These are phyloP conservation scores for Equus przewalskii DNA, from an alignment of 2,113 vertebrate genomes.

Conservation along the genomic window DNA sequence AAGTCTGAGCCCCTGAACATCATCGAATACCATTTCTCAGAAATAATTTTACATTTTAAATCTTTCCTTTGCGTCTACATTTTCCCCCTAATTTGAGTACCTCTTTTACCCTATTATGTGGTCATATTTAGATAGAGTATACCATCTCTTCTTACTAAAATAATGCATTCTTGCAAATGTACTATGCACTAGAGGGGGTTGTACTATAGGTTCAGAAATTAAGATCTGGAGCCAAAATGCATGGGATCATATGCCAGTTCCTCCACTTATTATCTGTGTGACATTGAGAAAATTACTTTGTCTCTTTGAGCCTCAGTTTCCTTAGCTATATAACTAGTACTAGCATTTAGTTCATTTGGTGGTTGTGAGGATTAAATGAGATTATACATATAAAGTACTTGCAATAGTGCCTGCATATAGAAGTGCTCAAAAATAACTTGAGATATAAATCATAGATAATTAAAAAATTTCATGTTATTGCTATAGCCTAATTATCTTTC, in stretches of 20 bases:
- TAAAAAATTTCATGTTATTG: constrained; percentile 19
- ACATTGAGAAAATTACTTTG: constrained; percentile 16
- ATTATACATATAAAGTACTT: constrained; percentile 30
- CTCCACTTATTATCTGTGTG: background rate
- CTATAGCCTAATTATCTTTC: background rate
- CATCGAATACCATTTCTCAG: constrained; percentile 29
- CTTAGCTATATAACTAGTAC: background rate
- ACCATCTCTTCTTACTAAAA: constrained; percentile 34
- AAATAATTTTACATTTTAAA: constrained; percentile 26
- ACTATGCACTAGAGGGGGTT: background rate
- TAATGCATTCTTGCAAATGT: constrained; percentile 13
- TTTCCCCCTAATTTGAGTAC: background rate
- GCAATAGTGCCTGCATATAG: background rate
- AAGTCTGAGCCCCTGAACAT: background rate
- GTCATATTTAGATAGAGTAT: background rate
- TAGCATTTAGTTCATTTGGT: constrained; percentile 4
- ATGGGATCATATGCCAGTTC: background rate
- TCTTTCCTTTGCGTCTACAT: background rate
- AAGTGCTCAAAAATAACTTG: background rate
- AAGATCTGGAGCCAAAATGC: background rate
- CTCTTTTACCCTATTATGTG: background rate
- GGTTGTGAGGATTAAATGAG: constrained; percentile 30
- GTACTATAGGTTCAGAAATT: constrained; percentile 6
- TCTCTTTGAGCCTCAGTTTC: background rate
- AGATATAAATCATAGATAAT: background rate